These are phyloP conservation scores for Iselma pallidipennis DNA, from an alignment of 2,888 invertebrate species.

Conservation along the genomic window DNA sequence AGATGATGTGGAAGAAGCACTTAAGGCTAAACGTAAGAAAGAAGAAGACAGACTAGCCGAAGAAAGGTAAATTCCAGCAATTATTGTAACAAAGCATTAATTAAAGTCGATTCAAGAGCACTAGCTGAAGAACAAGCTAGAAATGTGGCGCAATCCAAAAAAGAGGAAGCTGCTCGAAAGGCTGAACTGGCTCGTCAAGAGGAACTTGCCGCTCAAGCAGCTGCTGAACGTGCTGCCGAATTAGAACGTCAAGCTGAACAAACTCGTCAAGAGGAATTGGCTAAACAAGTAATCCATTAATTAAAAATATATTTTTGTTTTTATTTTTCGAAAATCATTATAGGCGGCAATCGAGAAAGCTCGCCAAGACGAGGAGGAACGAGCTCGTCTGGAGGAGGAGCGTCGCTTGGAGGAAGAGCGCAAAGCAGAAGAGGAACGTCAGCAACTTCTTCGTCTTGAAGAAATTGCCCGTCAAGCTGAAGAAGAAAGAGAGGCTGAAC, in stretches of 20 bases:
- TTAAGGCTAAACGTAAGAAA: slow-evolving; percentile 62
- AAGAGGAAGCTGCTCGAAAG: slow-evolving; percentile 57
- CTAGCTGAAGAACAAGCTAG: slow-evolving; percentile 62
- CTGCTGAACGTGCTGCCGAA: slow-evolving; percentile 56
- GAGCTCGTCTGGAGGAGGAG: slow-evolving; percentile 59
- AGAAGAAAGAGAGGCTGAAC: slow-evolving; percentile 68
- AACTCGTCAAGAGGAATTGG: slow-evolving; percentile 49
- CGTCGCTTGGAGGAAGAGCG: slow-evolving; percentile 53
- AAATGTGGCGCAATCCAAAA: slow-evolving; percentile 57
- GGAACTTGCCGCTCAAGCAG: slow-evolving; percentile 56
- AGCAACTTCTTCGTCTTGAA: slow-evolving; percentile 61
- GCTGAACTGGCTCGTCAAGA: slow-evolving; percentile 60
- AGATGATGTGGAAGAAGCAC: slow-evolving; percentile 54
- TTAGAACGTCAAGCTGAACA: slow-evolving; percentile 52
- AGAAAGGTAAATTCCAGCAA: slow-evolving; percentile 58
- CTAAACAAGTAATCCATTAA: slow-evolving; percentile 45
- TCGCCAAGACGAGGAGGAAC: slow-evolving; percentile 61
- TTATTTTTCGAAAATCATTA: neutral
- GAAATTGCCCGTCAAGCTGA: slow-evolving; percentile 66
- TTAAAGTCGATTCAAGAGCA: slow-evolving; percentile 50
- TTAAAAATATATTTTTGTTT: neutral
- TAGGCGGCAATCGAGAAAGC: slow-evolving; percentile 43
- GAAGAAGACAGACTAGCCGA: slow-evolving; percentile 67
- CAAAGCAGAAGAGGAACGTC: slow-evolving; percentile 52
- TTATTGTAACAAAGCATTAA: neutral